Percentiles rank a stretch among this genome's conserved stretches.
Evolutionary conservation across 2,113 vertebrate genomes (phyloP).

Genomic region (Ctenodactylus gundi): DNA sequence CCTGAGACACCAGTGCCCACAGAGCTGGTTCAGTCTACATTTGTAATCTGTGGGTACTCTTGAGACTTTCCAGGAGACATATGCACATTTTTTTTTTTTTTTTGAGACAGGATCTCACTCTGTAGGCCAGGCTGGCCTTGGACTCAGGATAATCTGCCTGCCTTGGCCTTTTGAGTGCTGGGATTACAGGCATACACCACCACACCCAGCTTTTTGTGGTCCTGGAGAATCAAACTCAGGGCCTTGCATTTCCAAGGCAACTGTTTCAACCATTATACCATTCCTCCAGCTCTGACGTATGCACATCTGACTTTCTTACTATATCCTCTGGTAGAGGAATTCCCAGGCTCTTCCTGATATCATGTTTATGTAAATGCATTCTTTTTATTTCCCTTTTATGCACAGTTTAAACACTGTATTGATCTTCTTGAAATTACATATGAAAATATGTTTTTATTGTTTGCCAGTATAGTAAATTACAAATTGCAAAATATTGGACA

Average conservation of each 20-base stretch:
- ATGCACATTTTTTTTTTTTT: no score
- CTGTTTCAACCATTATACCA: no score
- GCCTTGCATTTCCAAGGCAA: no score
- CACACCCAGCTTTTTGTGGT: no score
- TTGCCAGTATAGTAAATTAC: background rate
- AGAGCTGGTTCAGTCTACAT: background rate
- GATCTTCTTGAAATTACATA: slow-evolving; percentile 1
- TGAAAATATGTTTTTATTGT: background rate
- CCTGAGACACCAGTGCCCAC: background rate
- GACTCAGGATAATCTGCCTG: no score
- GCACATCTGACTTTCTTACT: background rate
- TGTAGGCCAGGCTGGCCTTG: no score
- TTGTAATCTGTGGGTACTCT: background rate
- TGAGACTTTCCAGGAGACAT: background rate
- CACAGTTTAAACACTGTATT: background rate
- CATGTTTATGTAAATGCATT: background rate
- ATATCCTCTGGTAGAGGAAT: background rate
- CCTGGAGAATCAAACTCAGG: no score
- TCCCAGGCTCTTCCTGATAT: background rate
- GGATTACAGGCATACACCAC: no score
- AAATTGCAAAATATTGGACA: background rate
- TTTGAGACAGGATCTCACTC: no score
- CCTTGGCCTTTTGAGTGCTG: no score
- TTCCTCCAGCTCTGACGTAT: no score
- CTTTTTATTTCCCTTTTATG: slow-evolving; percentile 30